phyloP scores from a whole-genome alignment of 2,113 vertebrate genomes.

The Tamias sibiricus region DNA sequence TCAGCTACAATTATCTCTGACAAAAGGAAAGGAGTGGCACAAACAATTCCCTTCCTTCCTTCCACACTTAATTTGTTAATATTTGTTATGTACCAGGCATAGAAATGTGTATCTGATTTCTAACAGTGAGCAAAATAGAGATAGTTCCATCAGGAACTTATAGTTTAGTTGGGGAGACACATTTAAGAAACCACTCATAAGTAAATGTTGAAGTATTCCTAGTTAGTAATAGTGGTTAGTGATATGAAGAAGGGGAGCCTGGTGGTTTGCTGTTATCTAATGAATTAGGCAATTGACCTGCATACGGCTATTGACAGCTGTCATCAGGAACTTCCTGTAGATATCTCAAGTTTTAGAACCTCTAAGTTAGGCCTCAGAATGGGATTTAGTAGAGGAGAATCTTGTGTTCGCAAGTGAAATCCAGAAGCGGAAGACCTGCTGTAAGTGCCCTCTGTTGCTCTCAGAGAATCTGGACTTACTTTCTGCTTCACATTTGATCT shows the following conservation, averaged over 20 bases:
- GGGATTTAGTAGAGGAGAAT: background rate
- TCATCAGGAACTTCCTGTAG: background rate
- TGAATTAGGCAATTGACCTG: background rate
- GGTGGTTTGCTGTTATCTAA: accelerated
- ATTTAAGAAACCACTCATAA: background rate
- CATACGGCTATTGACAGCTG: background rate
- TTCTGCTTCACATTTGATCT: background rate
- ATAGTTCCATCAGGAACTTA: background rate
- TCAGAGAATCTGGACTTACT: background rate
- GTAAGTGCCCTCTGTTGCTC: accelerated
- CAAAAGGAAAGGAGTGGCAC: background rate
- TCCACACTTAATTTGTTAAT: background rate
- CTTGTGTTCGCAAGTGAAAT: background rate
- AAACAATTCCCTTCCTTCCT: too few relatives aligned
- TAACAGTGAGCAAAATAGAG: background rate
- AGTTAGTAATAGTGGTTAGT: too few relatives aligned
- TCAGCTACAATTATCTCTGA: background rate
- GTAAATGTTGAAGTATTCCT: background rate
- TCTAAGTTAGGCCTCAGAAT: background rate
- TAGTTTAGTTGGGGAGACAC: background rate
- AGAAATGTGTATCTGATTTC: background rate
- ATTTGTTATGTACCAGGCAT: background rate
- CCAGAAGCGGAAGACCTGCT: too few relatives aligned
- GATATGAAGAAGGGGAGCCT: background rate
- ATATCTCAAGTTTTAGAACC: background rate